Base-by-base conservation (phyloP, 1,140 invertebrate genomes). In the Aphelenchoides besseyi region DNA sequence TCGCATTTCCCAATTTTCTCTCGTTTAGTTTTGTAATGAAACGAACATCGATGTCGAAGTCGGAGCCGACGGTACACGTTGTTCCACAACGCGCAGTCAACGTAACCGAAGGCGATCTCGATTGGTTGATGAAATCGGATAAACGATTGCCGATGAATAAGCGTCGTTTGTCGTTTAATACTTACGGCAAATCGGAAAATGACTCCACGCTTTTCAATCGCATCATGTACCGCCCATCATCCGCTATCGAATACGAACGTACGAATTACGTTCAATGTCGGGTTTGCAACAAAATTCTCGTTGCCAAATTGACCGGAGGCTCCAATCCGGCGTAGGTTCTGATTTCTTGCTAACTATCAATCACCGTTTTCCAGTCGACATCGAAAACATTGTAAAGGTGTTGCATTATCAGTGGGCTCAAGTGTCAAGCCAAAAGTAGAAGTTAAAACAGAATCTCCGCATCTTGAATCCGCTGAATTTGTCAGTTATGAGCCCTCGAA, bases 301-400 rank as follows among this genome's bases (percentile, higher is more conserved):
- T 59, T 5, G 55, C 55, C 18, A 59, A 59, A 59, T 33, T 59
- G 55, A 59, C 55, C 5, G 55, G 55, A 12, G 55, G 55, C 5
- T 59, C 55, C 5, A 59, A 59, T 59, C 55, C 55, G 26, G 55
- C 55, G 55, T 59, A 59, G 12, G 55, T 59, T 8, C 55, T 59
- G 5, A 12, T 5, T 33, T 5, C 5, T n/a, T n/a, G n/a, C n/a
- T n/a, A n/a, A n/a, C n/a, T n/a, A n/a, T n/a, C n/a, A n/a, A n/a
- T n/a, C n/a, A n/a, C n/a, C n/a, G n/a, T 8, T 33, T 12, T 59
- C 32, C 55, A 59, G 55, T 8, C 55, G 55, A 5, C 55, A 59
- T 59, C 5, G 55, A 33, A 59, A 59, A 23, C 55, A 59, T 33
- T 59, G 55, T 23, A 59, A 59, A 48, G 41, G 41, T 12, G 12